Conservation (phyloP, 1,140 invertebrate species). For the Phthorimaea operculella region DNA sequence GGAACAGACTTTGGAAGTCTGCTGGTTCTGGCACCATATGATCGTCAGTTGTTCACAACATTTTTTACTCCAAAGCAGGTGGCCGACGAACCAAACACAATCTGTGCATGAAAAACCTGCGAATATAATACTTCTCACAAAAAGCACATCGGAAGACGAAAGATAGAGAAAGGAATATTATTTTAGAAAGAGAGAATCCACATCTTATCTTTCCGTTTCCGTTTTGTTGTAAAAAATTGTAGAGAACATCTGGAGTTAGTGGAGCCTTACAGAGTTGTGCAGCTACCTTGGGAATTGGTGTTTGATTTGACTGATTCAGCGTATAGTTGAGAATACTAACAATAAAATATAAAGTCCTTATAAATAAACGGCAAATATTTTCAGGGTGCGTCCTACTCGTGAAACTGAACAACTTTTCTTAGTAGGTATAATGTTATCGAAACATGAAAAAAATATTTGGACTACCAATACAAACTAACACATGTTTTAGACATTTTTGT, state of each 20-base stretch:
- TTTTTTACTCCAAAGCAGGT: constrained; percentile 43
- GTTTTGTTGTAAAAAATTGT: constrained; percentile 51
- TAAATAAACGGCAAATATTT: too few species aligned
- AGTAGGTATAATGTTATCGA: too few species aligned
- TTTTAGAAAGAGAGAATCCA: constrained; percentile 33
- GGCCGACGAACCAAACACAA: constrained; percentile 37
- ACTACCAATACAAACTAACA: too few species aligned
- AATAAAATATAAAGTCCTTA: too few species aligned
- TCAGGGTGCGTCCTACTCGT: too few species aligned
- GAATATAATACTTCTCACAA: constrained; percentile 36
- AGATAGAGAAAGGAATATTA: constrained; percentile 24
- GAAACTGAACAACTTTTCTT: too few species aligned
- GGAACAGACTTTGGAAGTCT: not conserved
- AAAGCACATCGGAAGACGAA: constrained; percentile 25
- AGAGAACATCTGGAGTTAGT: constrained; percentile 41
- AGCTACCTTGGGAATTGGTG: too few species aligned
- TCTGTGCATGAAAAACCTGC: constrained; percentile 52
- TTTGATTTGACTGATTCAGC: too few species aligned
- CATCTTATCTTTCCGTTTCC: constrained; percentile 57
- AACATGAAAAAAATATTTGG: too few species aligned
- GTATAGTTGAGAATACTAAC: too few species aligned
- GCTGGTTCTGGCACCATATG: constrained; percentile 31
- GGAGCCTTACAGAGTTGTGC: too few species aligned
- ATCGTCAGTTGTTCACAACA: constrained; percentile 48
- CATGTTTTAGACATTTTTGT: too few species aligned